phyloP scores from a whole-genome alignment of 2,797 vertebrate genomes.

The Bradypus variegatus region DNA sequence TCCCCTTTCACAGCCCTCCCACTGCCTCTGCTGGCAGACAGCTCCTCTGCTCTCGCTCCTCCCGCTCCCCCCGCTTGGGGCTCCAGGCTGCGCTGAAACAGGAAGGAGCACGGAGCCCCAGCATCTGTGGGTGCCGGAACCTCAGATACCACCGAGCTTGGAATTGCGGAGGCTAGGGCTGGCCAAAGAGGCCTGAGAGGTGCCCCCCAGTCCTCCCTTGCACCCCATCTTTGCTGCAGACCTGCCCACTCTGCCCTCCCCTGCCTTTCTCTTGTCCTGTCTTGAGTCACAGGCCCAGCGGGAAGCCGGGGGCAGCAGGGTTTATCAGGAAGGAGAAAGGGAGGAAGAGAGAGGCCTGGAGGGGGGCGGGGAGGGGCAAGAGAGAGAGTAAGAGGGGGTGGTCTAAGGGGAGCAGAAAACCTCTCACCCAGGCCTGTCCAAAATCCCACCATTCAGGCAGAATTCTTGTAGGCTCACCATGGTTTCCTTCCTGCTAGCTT shows the following conservation, averaged over 20 bases:
- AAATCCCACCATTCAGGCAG: not conserved
- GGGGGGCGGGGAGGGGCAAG: no score
- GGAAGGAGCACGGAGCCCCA: not conserved
- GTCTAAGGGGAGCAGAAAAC: not conserved
- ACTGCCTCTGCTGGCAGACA: constrained; percentile 36
- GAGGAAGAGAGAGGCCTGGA: not conserved
- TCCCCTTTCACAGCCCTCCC: constrained; percentile 55
- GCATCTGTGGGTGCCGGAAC: constrained; percentile 2
- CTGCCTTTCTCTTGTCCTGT: not conserved
- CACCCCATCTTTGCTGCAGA: not conserved
- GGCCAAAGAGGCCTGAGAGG: not conserved
- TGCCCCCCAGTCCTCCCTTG: not conserved
- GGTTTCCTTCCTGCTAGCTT: not conserved
- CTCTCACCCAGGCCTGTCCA: not conserved
- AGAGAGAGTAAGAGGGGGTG: not conserved
- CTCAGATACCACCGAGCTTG: not conserved
- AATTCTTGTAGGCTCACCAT: not conserved
- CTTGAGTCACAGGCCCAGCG: not conserved
- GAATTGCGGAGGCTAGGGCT: not conserved
- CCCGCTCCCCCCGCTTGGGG: not conserved
- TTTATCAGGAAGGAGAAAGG: not conserved
- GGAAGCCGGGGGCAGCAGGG: not conserved
- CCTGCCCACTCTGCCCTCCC: not conserved
- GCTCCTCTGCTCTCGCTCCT: not conserved
- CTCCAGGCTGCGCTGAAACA: not conserved